Conservation (phyloP, 2,888 invertebrate species). For the Cremastinae sp. region DNA sequence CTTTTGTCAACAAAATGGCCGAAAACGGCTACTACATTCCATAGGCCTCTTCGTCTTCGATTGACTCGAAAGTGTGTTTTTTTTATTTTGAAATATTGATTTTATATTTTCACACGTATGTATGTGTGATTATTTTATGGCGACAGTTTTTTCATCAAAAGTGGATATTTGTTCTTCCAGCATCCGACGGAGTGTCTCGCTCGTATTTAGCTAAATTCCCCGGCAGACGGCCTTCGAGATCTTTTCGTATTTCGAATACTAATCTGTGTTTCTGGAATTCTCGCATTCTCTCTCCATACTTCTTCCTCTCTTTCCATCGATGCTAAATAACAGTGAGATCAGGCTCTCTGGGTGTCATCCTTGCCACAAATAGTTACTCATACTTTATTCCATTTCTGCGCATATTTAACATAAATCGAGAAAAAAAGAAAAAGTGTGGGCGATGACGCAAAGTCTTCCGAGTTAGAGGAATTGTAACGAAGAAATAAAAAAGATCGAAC, state of each 20-base stretch:
- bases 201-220: slow-evolving; percentile 39
- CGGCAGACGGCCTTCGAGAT: slow-evolving; percentile 61
- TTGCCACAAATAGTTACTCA: slow-evolving; percentile 26
- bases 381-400: slow-evolving; percentile 17
- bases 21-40: slow-evolving; percentile 7
- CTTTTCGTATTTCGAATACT: slow-evolving; percentile 62
- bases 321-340: slow-evolving; percentile 40
- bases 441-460: neutral
- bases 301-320: slow-evolving; percentile 8
- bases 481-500: slow-evolving; percentile 3
- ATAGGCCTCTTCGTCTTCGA: slow-evolving; percentile 31
- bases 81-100: too few relatives aligned
- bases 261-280: slow-evolving; percentile 57
- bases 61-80: slow-evolving; percentile 4
- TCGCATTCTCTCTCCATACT: slow-evolving; percentile 23
- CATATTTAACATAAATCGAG: slow-evolving; percentile 22
- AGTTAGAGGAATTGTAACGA: neutral
- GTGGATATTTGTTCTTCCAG: slow-evolving; percentile 5
- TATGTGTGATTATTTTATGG: neutral
- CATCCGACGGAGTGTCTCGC: slow-evolving; percentile 14
- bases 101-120: slow-evolving; percentile 50
- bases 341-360: slow-evolving; percentile 37
- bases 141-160: slow-evolving; percentile 17
- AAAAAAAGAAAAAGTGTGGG: slow-evolving; percentile 2
- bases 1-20: slow-evolving; percentile 40